Conservation (phyloP, 2,888 invertebrate species). For the Pterostichus madidus region DNA sequence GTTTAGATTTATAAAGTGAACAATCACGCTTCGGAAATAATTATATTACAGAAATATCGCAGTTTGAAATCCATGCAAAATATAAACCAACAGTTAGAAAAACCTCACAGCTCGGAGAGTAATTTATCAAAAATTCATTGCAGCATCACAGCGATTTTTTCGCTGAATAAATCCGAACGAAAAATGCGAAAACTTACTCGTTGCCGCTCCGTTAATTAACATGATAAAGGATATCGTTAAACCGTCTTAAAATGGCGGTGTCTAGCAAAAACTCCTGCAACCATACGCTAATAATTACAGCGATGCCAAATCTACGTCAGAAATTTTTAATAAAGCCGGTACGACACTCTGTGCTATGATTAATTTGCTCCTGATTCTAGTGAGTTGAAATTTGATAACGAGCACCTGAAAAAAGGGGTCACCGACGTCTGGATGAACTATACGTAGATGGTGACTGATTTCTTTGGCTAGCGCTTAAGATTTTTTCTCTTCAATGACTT, state of each 20-base stretch:
- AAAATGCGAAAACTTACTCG: constrained; percentile 42
- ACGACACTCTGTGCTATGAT: constrained; percentile 45
- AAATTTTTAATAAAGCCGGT: constrained; percentile 53
- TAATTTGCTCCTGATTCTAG: constrained; percentile 51
- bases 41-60: background rate
- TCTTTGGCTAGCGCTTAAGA: constrained; percentile 21
- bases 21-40: too few species aligned
- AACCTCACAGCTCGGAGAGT: background rate
- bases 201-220: constrained; percentile 58
- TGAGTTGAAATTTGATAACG: constrained; percentile 57
- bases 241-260: constrained; percentile 38
- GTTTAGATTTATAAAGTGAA: background rate
- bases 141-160: constrained; percentile 27
- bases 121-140: constrained; percentile 36
- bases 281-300: constrained; percentile 54
- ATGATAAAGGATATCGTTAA: constrained; percentile 62
- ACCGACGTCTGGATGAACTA: constrained; percentile 23
- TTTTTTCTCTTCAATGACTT: constrained; percentile 43
- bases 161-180: constrained; percentile 22
- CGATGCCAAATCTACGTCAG: constrained; percentile 52
- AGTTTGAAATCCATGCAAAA: background rate
- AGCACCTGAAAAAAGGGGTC: constrained; percentile 38
- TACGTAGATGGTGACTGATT: constrained; percentile 29
- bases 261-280: constrained; percentile 33
- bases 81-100: constrained; percentile 18